Percentiles rank a stretch among this genome's conserved stretches.
phyloP scores from a whole-genome alignment of 2,113 vertebrate species.

The Erythrocebus patas region DNA sequence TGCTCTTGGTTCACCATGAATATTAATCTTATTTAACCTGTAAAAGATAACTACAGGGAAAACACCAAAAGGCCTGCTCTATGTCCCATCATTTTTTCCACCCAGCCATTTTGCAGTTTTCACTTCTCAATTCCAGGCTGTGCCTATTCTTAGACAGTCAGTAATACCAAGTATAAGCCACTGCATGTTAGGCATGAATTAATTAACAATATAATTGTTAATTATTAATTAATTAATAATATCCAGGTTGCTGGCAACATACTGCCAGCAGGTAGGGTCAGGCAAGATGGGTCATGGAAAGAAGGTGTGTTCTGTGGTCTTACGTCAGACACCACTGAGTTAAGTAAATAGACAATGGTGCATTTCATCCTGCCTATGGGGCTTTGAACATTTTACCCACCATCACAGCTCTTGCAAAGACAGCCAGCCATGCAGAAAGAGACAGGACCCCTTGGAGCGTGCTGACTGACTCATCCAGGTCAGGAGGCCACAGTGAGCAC shows the following conservation, averaged over 20 bases:
- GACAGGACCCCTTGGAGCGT: neutral
- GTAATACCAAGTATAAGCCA: neutral
- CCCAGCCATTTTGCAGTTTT: slow-evolving; percentile 25
- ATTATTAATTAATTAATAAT: neutral
- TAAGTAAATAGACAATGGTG: neutral
- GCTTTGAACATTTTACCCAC: neutral
- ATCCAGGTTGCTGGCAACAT: neutral
- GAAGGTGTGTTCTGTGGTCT: neutral
- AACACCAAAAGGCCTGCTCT: slow-evolving; percentile 23
- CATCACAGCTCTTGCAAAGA: neutral
- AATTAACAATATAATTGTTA: neutral
- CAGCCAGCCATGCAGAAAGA: neutral
- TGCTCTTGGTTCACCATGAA: slow-evolving; percentile 7
- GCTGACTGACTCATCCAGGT: neutral
- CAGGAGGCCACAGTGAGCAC: neutral
- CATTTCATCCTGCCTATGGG: neutral
- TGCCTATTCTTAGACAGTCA: slow-evolving; percentile 50
- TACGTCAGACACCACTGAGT: neutral
- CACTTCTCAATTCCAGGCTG: slow-evolving; percentile 31
- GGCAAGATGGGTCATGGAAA: neutral
- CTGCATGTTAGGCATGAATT: slow-evolving; percentile 24
- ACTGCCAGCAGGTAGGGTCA: neutral
- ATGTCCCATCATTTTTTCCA: neutral
- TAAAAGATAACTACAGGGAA: neutral
- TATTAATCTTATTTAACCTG: slow-evolving; percentile 2